Percentiles rank a stretch among this genome's conserved stretches.
Conservation (phyloP, 2,113 vertebrate genomes). For the Microtus richardsoni region DNA sequence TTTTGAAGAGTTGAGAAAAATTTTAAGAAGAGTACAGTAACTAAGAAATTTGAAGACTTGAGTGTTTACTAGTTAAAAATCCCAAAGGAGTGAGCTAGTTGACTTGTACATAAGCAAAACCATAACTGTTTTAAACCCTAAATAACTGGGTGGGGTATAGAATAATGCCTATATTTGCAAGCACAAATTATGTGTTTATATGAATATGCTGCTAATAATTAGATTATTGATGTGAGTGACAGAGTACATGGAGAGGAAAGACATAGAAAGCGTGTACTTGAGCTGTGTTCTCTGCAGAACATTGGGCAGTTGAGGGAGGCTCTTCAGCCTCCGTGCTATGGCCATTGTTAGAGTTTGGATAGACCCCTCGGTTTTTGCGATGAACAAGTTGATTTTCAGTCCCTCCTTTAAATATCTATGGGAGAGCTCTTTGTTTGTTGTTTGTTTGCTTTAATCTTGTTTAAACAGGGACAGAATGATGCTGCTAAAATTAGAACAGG, state of each 20-base stretch:
- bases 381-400: neutral
- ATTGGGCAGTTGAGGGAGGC: neutral
- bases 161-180: neutral
- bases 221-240: slow-evolving; percentile 41
- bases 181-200: slow-evolving; percentile 40
- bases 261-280: neutral
- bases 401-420: slow-evolving; percentile 43
- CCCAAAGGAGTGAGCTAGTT: slow-evolving; percentile 4
- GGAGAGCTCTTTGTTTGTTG: slow-evolving; percentile 63
- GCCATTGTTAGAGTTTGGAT: neutral
- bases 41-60: slow-evolving; percentile 41
- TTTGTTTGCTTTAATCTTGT: slow-evolving; percentile 64
- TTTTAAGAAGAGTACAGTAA: slow-evolving; percentile 36
- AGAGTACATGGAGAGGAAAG: neutral
- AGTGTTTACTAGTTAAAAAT: slow-evolving; percentile 41
- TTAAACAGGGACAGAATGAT: slow-evolving; percentile 98
- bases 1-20: slow-evolving; percentile 55
- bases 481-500: slow-evolving; percentile 99
- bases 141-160: slow-evolving; percentile 33
- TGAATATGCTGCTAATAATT: slow-evolving; percentile 52
- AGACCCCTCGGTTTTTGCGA: neutral
- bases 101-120: slow-evolving; percentile 59
- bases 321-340: neutral
- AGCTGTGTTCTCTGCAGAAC: slow-evolving; percentile 53
- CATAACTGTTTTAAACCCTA: slow-evolving; percentile 52